These are phyloP conservation scores for Grammomys dolichurus DNA, from an alignment of 2,113 vertebrate genomes.

Conservation along the genomic window DNA sequence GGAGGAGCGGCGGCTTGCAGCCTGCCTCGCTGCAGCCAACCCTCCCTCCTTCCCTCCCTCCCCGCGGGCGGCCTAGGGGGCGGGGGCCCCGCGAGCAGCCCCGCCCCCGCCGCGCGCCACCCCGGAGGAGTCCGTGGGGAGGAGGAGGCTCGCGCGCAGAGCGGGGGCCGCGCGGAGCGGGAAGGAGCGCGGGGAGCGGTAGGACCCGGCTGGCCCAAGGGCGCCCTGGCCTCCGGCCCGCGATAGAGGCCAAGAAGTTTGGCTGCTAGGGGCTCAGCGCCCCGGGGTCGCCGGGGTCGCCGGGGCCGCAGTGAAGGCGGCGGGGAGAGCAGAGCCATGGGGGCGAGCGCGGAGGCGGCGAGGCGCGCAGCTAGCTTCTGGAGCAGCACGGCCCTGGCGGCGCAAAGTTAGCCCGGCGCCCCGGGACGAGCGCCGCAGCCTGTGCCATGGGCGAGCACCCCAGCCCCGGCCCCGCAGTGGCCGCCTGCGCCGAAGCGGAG, in stretches of 20 bases:
- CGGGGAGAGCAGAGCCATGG: conserved; percentile 65
- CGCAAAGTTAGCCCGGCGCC: conserved; percentile 77
- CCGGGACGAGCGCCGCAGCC: conserved; percentile 60
- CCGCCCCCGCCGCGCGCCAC: conserved; percentile 76
- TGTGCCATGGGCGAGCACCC: conserved; percentile 82
- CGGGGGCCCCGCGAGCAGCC: conserved; percentile 65
- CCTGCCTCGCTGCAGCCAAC: conserved; percentile 39
- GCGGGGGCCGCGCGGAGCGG: conserved; percentile 78
- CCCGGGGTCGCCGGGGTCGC: conserved; percentile 12
- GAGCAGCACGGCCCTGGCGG: conserved; percentile 36
- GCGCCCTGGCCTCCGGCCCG: conserved; percentile 76
- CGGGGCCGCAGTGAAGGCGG: neutral
- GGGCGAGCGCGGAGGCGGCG: conserved; percentile 64
- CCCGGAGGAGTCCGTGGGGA: conserved; percentile 74
- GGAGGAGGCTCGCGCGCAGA: conserved; percentile 72
- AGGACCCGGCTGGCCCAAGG: conserved; percentile 78
- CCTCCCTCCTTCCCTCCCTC: neutral
- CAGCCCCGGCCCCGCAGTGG: conserved; percentile 82
- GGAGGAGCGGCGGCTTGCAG: neutral
- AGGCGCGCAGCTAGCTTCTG: conserved; percentile 36
- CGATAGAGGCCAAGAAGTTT: conserved; percentile 68
- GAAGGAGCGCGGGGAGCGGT: conserved; percentile 58
- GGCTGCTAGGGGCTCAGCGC: conserved; percentile 23
- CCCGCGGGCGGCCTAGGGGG: neutral
- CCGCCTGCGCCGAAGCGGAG: conserved; percentile 81